phyloP scores from a whole-genome alignment of 2,888 invertebrate genomes.

The Crossocerus cetratus region DNA sequence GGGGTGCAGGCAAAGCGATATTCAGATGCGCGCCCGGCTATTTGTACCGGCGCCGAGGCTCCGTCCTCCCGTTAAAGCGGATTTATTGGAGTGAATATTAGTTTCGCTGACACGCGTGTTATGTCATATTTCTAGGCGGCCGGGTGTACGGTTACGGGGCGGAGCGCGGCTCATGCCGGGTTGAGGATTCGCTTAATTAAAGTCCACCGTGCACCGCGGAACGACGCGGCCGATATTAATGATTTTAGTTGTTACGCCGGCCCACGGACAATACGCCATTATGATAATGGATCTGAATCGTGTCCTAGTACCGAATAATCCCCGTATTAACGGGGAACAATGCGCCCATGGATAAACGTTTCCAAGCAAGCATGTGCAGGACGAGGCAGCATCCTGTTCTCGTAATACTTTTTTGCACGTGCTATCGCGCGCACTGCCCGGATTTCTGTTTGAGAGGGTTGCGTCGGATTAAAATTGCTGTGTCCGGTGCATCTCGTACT shows the following conservation, averaged over 20 bases:
- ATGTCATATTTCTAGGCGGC: constrained; percentile 1
- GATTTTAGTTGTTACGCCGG: constrained; percentile 31
- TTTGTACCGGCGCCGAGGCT: too few species aligned
- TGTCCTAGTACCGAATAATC: background rate
- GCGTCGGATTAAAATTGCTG: too few species aligned
- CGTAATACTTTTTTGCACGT: too few species aligned
- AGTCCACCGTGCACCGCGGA: constrained; percentile 16
- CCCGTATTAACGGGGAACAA: background rate
- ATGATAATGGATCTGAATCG: constrained; percentile 9
- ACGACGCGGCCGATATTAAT: constrained; percentile 32
- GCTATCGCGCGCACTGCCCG: too few species aligned
- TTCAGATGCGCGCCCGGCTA: too few species aligned
- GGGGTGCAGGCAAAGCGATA: constrained; percentile 19
- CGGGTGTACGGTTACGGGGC: background rate
- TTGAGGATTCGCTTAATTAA: constrained; percentile 40
- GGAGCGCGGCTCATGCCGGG: background rate
- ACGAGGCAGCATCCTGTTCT: too few species aligned
- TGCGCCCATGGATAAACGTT: background rate
- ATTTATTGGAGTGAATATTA: background rate
- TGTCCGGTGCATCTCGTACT: too few species aligned
- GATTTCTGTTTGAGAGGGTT: too few species aligned
- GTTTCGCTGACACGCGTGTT: background rate
- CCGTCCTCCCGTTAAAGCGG: too few species aligned
- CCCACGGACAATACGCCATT: constrained; percentile 22
- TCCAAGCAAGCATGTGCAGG: background rate